Percentiles rank a stretch among this genome's conserved stretches.
phyloP scores from a whole-genome alignment of 2,888 invertebrate genomes.

The Hylaea fasciaria region DNA sequence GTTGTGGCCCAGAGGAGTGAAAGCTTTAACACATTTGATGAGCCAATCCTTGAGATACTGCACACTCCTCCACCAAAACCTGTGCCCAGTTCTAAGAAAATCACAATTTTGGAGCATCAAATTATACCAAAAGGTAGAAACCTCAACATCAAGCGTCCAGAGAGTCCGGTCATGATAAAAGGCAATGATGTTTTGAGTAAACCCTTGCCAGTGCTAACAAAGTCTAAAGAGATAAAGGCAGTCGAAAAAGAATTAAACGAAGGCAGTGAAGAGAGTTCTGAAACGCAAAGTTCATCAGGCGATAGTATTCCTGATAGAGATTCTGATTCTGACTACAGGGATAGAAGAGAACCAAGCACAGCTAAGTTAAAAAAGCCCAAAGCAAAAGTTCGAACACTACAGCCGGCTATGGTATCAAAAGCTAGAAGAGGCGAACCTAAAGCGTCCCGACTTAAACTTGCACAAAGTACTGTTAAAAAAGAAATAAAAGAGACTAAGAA shows the following conservation, averaged over 20 bases:
- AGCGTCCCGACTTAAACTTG: slow-evolving; percentile 59
- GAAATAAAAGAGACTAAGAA: slow-evolving; percentile 69
- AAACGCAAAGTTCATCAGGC: slow-evolving; percentile 80
- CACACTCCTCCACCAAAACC: slow-evolving; percentile 76
- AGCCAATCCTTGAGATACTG: slow-evolving; percentile 76
- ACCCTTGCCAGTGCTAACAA: slow-evolving; percentile 62
- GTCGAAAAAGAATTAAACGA: slow-evolving; percentile 50
- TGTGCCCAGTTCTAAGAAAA: slow-evolving; percentile 75
- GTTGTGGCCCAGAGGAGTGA: slow-evolving; percentile 67
- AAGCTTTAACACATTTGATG: slow-evolving; percentile 65
- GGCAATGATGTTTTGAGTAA: slow-evolving; percentile 74
- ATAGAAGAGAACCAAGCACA: slow-evolving; percentile 67
- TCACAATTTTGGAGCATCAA: slow-evolving; percentile 79
- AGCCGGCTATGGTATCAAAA: slow-evolving; percentile 53
- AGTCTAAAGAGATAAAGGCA: slow-evolving; percentile 62
- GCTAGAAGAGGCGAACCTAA: slow-evolving; percentile 64
- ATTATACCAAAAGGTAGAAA: slow-evolving; percentile 82
- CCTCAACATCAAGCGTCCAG: slow-evolving; percentile 67
- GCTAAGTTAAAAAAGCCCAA: slow-evolving; percentile 65
- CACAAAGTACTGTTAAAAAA: slow-evolving; percentile 63
- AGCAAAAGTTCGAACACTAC: slow-evolving; percentile 72
- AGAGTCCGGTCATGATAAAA: slow-evolving; percentile 69
- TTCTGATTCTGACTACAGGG: slow-evolving; percentile 86
- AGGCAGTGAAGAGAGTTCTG: slow-evolving; percentile 78
- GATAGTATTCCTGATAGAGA: slow-evolving; percentile 86